Percentiles rank a stretch among this genome's conserved stretches.
Conservation (phyloP, 2,888 invertebrate species). For the Pyrgus malvae region DNA sequence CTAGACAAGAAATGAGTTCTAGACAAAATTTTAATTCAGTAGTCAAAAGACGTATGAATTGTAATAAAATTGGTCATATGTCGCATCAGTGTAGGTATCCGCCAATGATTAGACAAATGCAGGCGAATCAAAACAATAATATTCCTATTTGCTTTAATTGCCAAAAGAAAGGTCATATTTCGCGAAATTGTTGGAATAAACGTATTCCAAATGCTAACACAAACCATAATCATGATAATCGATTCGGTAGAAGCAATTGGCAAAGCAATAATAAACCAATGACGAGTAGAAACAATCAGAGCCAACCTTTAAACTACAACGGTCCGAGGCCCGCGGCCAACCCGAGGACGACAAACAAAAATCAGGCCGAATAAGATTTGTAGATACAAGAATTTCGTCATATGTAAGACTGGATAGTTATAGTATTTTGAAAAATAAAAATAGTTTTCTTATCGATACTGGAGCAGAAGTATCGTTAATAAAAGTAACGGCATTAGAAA, state of each 20-base stretch:
- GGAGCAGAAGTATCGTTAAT: background rate
- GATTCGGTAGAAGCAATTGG: background rate
- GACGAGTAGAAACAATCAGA: background rate
- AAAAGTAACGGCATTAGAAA: background rate
- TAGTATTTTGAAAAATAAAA: background rate
- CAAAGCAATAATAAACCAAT: background rate
- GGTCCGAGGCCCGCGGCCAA: background rate
- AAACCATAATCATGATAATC: background rate
- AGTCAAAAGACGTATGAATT: background rate
- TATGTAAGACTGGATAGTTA: background rate
- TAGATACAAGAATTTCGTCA: background rate
- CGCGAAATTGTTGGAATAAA: background rate
- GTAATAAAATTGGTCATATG: background rate
- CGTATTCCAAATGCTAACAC: background rate
- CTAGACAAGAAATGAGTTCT: conserved; percentile 31
- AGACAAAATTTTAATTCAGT: conserved; percentile 7
- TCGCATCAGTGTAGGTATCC: background rate
- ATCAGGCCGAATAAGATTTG: background rate
- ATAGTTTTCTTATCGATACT: background rate
- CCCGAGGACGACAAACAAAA: background rate
- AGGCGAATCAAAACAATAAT: background rate
- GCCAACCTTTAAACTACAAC: background rate
- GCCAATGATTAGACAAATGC: background rate
- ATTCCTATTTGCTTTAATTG: background rate
- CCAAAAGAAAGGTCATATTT: background rate